Evolutionary conservation across 2,797 vertebrate genomes (phyloP), one percentile per base, ranked within the genome.

Genomic region (Enteromius radiatus): DNA sequence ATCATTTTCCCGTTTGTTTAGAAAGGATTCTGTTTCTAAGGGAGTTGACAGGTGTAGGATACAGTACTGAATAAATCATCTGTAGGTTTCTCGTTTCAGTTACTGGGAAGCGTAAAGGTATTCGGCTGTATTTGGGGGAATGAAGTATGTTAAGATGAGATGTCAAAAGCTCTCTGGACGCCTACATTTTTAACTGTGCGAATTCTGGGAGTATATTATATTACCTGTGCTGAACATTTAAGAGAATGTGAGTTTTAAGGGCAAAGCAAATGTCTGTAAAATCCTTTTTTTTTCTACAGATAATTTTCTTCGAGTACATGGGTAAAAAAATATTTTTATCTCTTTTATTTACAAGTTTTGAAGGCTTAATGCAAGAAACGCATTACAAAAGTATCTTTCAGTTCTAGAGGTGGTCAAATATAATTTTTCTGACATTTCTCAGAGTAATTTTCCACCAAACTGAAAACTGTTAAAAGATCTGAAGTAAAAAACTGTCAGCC

Each of bases 41-140:
- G 63, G 76, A 78, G 70, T 84, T 54, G 80, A 73, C 75, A 84
- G 76, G 80, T 82, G 67, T 69, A 80, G 28, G 33, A 75, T 83
- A 43, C 15, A 64, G 28, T 9, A 19, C 80, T 86, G 65, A 87
- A 87, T 82, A 84, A 86, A 78, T 82, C 75, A 86, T 82, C 76
- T 76, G 68, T 52, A 84, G 78, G 59, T 67, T 87, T 81, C 74
- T 78, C 74, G 68, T 84, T 84, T 68, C 4, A 49, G 52, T 65
- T 64, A 63, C 49, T 64, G 54, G 73, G 43, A 23, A 68, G 68
- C 38, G 52, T 31, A 79, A 79, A 74, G 26, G 70, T 80, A 68
- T 43, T 33, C 11, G 14, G 52, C 56, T 47, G 56, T 52, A 78
- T 73, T 56, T 43, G 49, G 73, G 49, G 61, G 19, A 54, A 61